Base-by-base conservation (phyloP, 2,888 invertebrate species). In the Melinaea marsaeus region DNA sequence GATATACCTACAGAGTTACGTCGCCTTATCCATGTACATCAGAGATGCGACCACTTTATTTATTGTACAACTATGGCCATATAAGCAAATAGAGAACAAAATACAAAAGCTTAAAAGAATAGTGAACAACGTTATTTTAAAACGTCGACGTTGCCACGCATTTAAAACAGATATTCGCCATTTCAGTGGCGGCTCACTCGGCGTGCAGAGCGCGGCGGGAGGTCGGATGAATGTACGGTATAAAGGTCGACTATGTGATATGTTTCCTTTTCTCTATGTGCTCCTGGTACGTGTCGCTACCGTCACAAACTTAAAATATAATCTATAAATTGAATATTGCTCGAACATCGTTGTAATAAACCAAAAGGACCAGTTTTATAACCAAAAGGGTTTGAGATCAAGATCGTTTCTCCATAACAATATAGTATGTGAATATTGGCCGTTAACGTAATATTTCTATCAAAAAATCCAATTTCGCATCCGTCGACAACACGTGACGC, bases 401-500 rank as follows among this genome's bases (percentile, higher is more conserved):
- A 68, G 69, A 69, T 65, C 68, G 72, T 72, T 68, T 61, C 64
- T 67, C 63, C 63, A 59, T 47, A 57, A 22, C 34, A 22, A 42
- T 6, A 73, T 75, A 48, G 63, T 55, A 57, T 13, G 74, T 73
- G 75, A 75, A 76, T 79, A 74, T 78, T 73, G 73, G 72, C 71
- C 72, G 65, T 71, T 70, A 72, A 72, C 73, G 72, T 70, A 75
- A 76, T 75, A 74, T 77, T 75, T 68, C 64, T 64, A 64, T 80
- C 79, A 75, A 81, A 86, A 85, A 88, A 88, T 84, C 86, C 87
- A 88, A 89, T 89, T 87, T 88, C 83, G 81, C 74, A 81, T 84
- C 84, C 87, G 88, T 89, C 89, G 77, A 77, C 74, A 79, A 81
- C 88, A 89, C 83, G 83, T 88, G 88, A 87, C 86, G 88, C 84